phyloP scores from a whole-genome alignment of 2,113 vertebrate species.

The Marcusenius ussheri region DNA sequence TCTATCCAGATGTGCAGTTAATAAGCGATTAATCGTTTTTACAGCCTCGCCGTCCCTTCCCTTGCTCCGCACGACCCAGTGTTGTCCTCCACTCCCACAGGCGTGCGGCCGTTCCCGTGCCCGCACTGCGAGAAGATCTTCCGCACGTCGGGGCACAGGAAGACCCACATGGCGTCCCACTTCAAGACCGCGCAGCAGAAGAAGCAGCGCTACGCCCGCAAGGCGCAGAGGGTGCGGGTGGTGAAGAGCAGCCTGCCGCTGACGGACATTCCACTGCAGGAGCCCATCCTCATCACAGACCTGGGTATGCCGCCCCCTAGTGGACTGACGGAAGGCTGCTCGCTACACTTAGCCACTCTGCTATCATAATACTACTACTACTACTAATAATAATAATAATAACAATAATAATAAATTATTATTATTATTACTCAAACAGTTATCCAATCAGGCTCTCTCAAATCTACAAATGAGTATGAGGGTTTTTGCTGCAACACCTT shows the following conservation, averaged over 20 bases:
- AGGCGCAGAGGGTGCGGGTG: conserved; percentile 71
- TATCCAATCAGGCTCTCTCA: not conserved
- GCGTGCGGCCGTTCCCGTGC: conserved; percentile 89
- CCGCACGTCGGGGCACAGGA: conserved; percentile 90
- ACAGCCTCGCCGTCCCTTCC: not conserved
- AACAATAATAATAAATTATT: not conserved
- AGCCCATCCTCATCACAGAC: conserved; percentile 98
- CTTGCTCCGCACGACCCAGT: not conserved
- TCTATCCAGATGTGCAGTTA: not conserved
- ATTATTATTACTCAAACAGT: not conserved
- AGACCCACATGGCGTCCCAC: conserved; percentile 92
- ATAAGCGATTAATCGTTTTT: not conserved
- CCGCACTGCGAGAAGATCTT: conserved; percentile 98
- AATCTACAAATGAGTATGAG: not conserved
- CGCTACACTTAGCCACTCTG: not conserved
- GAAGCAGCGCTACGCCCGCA: conserved; percentile 84
- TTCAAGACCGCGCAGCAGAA: conserved; percentile 86
- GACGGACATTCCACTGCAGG: conserved; percentile 88
- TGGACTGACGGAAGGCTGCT: not conserved
- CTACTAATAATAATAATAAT: not conserved
- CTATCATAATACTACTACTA: not conserved
- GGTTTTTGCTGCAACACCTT: not conserved
- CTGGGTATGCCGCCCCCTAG: conserved; percentile 63
- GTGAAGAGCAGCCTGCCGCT: conserved; percentile 76
- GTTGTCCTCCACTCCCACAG: conserved; percentile 45